Percentiles rank a stretch among this genome's conserved stretches.
These are phyloP conservation scores for Ginglymostoma cirratum DNA, from an alignment of 2,113 vertebrate genomes.

Conservation along the genomic window DNA sequence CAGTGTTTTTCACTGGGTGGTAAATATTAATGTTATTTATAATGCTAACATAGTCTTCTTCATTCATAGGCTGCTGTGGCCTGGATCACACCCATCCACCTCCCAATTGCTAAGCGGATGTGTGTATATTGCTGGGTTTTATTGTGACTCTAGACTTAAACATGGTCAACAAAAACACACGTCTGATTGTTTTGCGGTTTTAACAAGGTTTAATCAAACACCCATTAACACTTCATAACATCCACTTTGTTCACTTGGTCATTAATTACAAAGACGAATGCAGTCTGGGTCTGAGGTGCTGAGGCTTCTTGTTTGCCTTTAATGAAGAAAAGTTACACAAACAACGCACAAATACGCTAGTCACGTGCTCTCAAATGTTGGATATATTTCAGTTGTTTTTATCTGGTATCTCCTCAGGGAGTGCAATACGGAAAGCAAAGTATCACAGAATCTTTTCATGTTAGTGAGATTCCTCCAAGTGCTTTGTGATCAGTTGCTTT, in stretches of 20 bases:
- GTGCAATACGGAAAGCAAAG: neutral
- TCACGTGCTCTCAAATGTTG: no score
- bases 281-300: no score
- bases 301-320: no score
- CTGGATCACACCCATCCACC: no score
- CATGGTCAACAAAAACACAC: neutral
- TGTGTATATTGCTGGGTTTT: no score
- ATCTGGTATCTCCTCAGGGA: neutral
- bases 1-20: neutral
- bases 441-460: neutral
- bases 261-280: no score
- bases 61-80: no score
- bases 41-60: no score
- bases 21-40: neutral
- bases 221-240: neutral
- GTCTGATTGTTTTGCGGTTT: neutral
- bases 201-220: neutral
- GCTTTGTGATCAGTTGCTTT: neutral
- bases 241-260: no score
- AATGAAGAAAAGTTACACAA: neutral
- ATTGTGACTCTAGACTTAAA: neutral
- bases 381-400: no score
- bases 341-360: neutral
- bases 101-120: no score
- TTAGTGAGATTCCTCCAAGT: neutral